Evolutionary conservation across 2,888 invertebrate genomes (phyloP), one percentile per base, ranked within the genome.

Genomic region (Drosophila demipolita): DNA sequence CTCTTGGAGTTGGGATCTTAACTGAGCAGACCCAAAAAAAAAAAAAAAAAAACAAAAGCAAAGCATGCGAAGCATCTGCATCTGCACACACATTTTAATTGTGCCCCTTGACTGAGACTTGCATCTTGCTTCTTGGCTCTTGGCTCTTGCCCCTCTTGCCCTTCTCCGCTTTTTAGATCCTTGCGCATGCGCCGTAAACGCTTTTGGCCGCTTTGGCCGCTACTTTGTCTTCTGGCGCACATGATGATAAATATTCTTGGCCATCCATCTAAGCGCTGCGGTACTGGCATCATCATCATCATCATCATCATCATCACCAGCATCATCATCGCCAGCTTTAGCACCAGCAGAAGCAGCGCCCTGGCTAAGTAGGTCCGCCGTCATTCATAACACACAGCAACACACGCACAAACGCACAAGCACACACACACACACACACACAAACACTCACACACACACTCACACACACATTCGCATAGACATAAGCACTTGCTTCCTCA

Each of bases 401-500:
- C 45, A 8, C 38, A 38, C 38, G 38, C 38, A 38, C 55, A 62
- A 7, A 45, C 20, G 3, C 45, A 45, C 20, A 1, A 2, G 3
- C 58, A 1, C 23, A 48, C 66, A 38, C 59, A 45, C 59, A 45
- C 49, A 45, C 42, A 6, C 50, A 38, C 58, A 54, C 40, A 17
- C n/a, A 67, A n/a, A n/a, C 55, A 62, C 58, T 23, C 23, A 48
- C 66, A 38, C 59, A 45, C 59, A 45, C 49, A 45, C 42, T 9
- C 50, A 38, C 58, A 54, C 40, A 17, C n/a, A 67, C 55, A 61
- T 58, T 45, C 26, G 38, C 62, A 65, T 70, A 61, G 68, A 73
- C 84, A 78, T 78, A 83, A 84, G 87, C 87, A 85, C 84, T 85
- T 85, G 86, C 83, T 87, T 87, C 88, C 84, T 87, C 83, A 87